Percentiles rank a stretch among this genome's conserved stretches.
Conservation (phyloP, 2,888 invertebrate genomes). For the Philonicus albiceps region DNA sequence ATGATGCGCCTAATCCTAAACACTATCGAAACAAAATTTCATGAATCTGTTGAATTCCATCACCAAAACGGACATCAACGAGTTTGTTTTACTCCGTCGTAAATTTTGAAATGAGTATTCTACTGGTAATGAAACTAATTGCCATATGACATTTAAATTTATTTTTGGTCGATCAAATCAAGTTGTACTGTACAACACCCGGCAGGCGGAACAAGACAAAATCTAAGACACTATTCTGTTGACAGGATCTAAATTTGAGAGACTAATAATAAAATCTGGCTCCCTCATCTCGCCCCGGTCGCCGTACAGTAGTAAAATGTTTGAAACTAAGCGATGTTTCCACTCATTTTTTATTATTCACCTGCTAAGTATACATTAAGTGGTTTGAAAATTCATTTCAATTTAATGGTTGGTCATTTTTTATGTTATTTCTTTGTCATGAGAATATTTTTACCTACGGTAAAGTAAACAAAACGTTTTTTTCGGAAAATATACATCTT, state of each 20-base stretch:
- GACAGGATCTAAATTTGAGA: slow-evolving; percentile 20
- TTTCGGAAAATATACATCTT: not conserved
- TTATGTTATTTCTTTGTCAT: not conserved
- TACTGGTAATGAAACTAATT: slow-evolving; percentile 24
- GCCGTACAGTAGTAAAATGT: not conserved
- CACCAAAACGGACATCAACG: not conserved
- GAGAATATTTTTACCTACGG: not conserved
- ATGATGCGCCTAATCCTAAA: not conserved
- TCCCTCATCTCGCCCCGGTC: not conserved
- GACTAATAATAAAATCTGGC: slow-evolving; percentile 15
- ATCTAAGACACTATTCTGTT: slow-evolving; percentile 4
- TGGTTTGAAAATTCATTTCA: not conserved
- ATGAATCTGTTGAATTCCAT: not conserved
- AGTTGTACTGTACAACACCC: not conserved
- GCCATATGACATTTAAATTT: slow-evolving; percentile 15
- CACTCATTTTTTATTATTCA: slow-evolving; percentile 7
- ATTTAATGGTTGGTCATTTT: not conserved
- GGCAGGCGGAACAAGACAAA: slow-evolving; percentile 22
- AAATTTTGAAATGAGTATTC: not conserved
- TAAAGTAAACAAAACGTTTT: not conserved
- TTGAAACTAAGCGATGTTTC: not conserved
- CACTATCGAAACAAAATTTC: not conserved
- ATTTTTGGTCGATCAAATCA: slow-evolving; percentile 24
- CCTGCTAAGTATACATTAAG: slow-evolving; percentile 7
- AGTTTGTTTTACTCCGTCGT: not conserved